phyloP scores from a whole-genome alignment of 2,888 invertebrate species.

The Eilema depressum region DNA sequence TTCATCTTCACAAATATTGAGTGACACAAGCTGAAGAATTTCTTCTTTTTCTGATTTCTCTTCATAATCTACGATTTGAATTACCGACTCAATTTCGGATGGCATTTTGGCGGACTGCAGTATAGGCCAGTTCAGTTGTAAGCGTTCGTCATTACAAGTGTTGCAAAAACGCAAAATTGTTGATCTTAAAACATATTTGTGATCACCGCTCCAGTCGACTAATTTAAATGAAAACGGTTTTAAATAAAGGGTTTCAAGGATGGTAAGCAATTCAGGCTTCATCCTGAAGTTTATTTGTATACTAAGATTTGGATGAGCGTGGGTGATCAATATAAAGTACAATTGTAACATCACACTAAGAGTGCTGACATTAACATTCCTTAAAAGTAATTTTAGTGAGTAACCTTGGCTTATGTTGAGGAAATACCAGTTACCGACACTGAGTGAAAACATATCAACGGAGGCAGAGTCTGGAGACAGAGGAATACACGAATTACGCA shows the following conservation, averaged over 20 bases:
- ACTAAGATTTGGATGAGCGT: constrained; percentile 34
- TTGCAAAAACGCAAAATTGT: constrained; percentile 8
- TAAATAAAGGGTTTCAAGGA: constrained; percentile 23
- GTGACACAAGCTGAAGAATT: background rate
- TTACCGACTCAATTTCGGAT: background rate
- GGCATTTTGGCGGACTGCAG: background rate
- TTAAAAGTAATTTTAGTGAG: constrained; percentile 51
- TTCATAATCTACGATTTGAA: constrained; percentile 17
- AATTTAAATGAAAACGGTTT: constrained; percentile 33
- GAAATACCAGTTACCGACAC: constrained; percentile 54
- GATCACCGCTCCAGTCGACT: constrained; percentile 41
- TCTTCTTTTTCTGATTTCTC: constrained; percentile 8
- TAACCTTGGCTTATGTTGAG: constrained; percentile 55
- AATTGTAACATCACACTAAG: constrained; percentile 53
- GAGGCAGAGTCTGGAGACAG: constrained; percentile 16
- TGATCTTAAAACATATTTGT: constrained; percentile 34
- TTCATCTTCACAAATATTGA: background rate
- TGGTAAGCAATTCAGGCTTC: constrained; percentile 38
- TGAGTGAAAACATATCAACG: constrained; percentile 34
- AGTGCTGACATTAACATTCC: constrained; percentile 44
- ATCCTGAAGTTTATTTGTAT: constrained; percentile 51
- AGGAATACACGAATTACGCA: constrained; percentile 16
- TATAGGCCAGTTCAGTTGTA: background rate
- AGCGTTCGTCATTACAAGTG: background rate
- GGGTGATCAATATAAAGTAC: constrained; percentile 58